Conservation (phyloP, 2,797 vertebrate species). For the Buphagus erythrorhynchus region DNA sequence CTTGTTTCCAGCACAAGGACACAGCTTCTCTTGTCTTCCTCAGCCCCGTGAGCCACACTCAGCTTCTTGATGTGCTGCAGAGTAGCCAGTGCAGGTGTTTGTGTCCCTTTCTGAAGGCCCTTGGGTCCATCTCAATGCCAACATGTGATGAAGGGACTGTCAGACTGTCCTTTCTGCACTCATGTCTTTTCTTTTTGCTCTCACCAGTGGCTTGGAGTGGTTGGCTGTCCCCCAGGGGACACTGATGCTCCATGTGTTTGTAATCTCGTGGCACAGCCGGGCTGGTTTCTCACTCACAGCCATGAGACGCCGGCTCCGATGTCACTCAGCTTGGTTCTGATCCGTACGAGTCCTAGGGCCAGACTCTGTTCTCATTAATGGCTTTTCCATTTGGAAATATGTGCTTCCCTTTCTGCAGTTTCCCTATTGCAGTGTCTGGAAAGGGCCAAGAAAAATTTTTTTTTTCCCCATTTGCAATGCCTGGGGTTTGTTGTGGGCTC, state of each 20-base stretch:
- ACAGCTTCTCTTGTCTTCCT: background rate
- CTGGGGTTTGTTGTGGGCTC: background rate
- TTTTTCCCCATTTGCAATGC: background rate
- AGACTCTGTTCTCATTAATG: background rate
- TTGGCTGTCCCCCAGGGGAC: background rate
- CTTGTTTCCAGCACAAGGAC: background rate
- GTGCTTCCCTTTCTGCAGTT: background rate
- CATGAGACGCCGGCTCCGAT: accelerated
- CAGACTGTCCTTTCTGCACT: accelerated
- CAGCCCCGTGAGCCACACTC: background rate
- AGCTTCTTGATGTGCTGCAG: background rate
- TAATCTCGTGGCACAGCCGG: accelerated
- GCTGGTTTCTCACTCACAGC: background rate
- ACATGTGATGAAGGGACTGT: background rate
- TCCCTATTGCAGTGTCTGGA: background rate
- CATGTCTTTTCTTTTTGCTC: background rate
- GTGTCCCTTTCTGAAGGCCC: background rate
- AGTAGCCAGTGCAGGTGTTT: background rate
- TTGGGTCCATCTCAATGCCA: background rate
- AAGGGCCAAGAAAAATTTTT: background rate
- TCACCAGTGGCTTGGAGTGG: background rate
- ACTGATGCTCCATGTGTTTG: background rate
- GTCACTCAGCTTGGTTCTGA: background rate
- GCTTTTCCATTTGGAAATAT: background rate
- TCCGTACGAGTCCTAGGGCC: accelerated